Evolutionary conservation across 64 coral and sea anemone genomes (phyloP).

Genomic region (Platygyra sinensis): DNA sequence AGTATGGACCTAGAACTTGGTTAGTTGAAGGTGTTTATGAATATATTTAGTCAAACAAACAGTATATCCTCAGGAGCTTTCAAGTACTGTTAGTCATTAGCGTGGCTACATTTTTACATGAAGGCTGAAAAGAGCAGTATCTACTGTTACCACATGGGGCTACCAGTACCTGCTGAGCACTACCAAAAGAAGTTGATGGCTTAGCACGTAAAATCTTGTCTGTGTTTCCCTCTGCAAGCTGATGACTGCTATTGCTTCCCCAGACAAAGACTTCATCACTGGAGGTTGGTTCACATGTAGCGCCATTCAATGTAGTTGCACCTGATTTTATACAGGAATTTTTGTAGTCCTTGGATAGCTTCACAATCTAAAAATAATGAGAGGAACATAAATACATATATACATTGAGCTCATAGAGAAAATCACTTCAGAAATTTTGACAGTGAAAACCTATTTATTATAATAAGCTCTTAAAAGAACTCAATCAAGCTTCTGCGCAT

Average conservation of each 20-base stretch:
- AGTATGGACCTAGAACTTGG: too few relatives aligned
- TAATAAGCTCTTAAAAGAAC: too few relatives aligned
- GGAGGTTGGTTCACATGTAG: neutral
- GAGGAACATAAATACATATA: neutral
- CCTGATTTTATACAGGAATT: slow-evolving; percentile 7
- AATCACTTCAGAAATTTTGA: too few relatives aligned
- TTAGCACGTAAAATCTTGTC: slow-evolving; percentile 89
- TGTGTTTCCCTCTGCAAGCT: slow-evolving; percentile 84
- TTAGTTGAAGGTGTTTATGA: too few relatives aligned
- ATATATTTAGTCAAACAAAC: too few relatives aligned
- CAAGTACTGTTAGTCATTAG: neutral
- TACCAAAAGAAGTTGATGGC: slow-evolving; percentile 79
- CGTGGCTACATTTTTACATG: neutral
- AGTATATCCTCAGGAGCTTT: too few relatives aligned
- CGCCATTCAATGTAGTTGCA: neutral
- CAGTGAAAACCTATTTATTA: too few relatives aligned
- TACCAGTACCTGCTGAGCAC: slow-evolving; percentile 77
- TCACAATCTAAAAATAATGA: slow-evolving; percentile 3
- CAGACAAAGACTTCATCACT: slow-evolving; percentile 87
- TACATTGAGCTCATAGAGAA: too few relatives aligned
- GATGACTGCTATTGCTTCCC: slow-evolving; percentile 93
- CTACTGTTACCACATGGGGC: neutral
- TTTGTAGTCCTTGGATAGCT: slow-evolving; percentile 17
- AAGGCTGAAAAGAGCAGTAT: too few relatives aligned
- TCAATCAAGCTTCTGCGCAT: too few relatives aligned